Conservation (phyloP, 2,888 invertebrate species). For the Ceriagrion tenellum region DNA sequence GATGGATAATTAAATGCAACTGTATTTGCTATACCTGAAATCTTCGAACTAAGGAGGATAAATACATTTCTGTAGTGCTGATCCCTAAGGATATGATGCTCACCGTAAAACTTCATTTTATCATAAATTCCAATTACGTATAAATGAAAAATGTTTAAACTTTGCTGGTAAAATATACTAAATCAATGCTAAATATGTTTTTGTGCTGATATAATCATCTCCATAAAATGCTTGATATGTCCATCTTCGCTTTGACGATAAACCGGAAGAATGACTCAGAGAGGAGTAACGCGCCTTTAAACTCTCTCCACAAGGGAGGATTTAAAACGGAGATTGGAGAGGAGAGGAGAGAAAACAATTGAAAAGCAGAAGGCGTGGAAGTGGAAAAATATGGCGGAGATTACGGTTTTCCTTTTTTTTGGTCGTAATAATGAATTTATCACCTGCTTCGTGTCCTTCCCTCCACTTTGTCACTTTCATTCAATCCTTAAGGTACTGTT, state of each 20-base stretch:
- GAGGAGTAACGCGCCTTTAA: not conserved
- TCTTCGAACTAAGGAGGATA: too few species aligned
- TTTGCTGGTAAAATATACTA: too few species aligned
- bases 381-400: not conserved
- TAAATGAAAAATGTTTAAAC: too few species aligned
- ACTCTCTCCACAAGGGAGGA: not conserved
- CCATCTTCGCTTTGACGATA: not conserved
- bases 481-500: not conserved
- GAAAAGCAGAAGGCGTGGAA: conserved; percentile 3
- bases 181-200: too few species aligned
- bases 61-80: too few species aligned
- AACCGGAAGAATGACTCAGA: not conserved
- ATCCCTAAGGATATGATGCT: too few species aligned
- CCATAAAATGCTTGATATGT: not conserved
- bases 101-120: too few species aligned
- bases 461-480: not conserved
- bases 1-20: too few species aligned
- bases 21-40: too few species aligned
- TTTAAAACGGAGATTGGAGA: not conserved
- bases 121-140: too few species aligned
- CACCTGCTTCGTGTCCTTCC: not conserved
- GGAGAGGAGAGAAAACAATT: not conserved
- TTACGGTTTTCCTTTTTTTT: not conserved
- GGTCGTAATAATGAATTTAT: not conserved
- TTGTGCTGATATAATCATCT: too few species aligned